Evolutionary conservation across 2,797 vertebrate genomes (phyloP).

Genomic region (Lacerta agilis): DNA sequence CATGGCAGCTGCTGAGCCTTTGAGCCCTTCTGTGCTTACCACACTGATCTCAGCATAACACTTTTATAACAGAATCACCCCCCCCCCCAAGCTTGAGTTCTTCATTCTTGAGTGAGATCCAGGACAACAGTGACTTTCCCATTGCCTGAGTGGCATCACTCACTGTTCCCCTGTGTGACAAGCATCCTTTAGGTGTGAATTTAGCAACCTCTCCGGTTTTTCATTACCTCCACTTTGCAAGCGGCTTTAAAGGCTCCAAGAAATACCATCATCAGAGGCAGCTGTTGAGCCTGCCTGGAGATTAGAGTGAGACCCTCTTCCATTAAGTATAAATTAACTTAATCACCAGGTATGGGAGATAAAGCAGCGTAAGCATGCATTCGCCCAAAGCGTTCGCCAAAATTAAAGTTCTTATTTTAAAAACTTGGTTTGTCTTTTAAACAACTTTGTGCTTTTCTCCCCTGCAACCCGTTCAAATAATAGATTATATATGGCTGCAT

Average conservation of each 20-base stretch:
- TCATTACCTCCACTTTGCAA: slow-evolving; percentile 73
- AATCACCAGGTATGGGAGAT: slow-evolving; percentile 83
- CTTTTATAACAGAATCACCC: no score
- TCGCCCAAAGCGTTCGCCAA: slow-evolving; percentile 80
- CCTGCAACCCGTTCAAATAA: slow-evolving; percentile 42
- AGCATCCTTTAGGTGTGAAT: slow-evolving; percentile 74
- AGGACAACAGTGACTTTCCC: slow-evolving; percentile 30
- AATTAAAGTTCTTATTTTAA: slow-evolving; percentile 82
- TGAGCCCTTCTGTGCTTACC: no score
- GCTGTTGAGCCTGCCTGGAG: slow-evolving; percentile 76
- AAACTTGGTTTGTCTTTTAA: slow-evolving; percentile 75
- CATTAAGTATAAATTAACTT: slow-evolving; percentile 84
- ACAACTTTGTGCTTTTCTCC: slow-evolving; percentile 57
- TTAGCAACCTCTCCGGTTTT: slow-evolving; percentile 60
- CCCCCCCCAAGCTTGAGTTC: no score
- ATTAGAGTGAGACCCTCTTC: slow-evolving; percentile 81
- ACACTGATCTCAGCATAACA: no score
- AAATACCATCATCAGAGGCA: slow-evolving; percentile 72
- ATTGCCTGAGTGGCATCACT: slow-evolving; percentile 53
- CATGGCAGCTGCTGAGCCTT: no score
- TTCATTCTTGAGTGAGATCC: no score
- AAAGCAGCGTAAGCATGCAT: slow-evolving; percentile 75
- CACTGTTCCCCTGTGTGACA: slow-evolving; percentile 48
- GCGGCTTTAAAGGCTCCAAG: slow-evolving; percentile 72
- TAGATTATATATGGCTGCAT: slow-evolving; percentile 72